phyloP scores from a whole-genome alignment of 30 jellyfish, hydroid and myxozoan species.

The Chrysaora quinquecirrha region DNA sequence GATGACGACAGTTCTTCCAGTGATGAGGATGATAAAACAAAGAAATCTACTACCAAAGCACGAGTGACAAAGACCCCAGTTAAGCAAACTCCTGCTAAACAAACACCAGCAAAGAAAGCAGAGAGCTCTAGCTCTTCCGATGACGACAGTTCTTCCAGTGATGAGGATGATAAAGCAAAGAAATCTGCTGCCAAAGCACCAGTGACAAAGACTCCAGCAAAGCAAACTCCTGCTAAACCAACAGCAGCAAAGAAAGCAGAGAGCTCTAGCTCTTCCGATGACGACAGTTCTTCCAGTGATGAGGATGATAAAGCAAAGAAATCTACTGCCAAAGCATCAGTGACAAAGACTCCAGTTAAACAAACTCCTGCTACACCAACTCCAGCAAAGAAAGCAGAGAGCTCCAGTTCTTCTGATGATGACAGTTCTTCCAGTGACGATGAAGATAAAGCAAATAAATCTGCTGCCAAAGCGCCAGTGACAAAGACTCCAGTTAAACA shows the following conservation, averaged over 20 bases:
- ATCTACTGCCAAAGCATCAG: neutral
- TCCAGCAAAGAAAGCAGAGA: slow-evolving; percentile 24
- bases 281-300: slow-evolving; percentile 54
- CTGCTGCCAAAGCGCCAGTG: too few species aligned
- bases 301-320: slow-evolving; percentile 27
- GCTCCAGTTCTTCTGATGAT: slow-evolving; percentile 11
- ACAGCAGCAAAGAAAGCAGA: slow-evolving; percentile 25
- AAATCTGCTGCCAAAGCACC: neutral
- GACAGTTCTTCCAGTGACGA: slow-evolving; percentile 50
- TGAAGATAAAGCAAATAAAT: slow-evolving; percentile 33
- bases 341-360: neutral
- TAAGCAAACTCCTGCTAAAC: neutral
- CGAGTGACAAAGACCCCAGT: neutral
- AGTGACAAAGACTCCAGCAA: slow-evolving; percentile 1
- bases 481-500: neutral
- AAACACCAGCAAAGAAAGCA: slow-evolving; percentile 9
- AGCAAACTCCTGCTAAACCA: slow-evolving; percentile 5
- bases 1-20: slow-evolving; percentile 18
- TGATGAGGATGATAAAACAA: neutral
- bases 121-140: slow-evolving; percentile 31
- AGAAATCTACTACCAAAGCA: too few species aligned
- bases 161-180: slow-evolving; percentile 15
- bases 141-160: slow-evolving; percentile 48
- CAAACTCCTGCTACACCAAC: neutral
- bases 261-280: slow-evolving; percentile 27